A percentile compares a stretch with the other conserved stretches of the same genome.
Conservation (phyloP, 2,888 invertebrate genomes). For the Cylloceria caligata region DNA sequence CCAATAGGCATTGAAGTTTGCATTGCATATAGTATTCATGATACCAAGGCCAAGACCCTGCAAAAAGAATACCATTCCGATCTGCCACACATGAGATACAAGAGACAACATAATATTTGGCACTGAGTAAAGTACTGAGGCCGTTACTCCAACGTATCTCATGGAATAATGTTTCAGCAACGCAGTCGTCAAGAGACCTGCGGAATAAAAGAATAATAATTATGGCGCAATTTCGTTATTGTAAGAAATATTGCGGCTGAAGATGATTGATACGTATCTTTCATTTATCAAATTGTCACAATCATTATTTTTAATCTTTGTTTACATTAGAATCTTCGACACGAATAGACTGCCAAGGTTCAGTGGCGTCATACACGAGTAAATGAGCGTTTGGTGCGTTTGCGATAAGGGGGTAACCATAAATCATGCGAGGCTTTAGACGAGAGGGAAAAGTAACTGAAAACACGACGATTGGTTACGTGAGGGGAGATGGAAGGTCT, state of each 20-base stretch:
- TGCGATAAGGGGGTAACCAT: too few species aligned
- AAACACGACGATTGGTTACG: too few species aligned
- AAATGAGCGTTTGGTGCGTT: not conserved
- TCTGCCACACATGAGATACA: constrained; percentile 87
- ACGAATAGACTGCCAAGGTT: not conserved
- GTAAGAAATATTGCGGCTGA: not conserved
- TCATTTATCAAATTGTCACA: not conserved
- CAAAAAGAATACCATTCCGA: constrained; percentile 87
- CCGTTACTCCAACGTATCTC: constrained; percentile 88
- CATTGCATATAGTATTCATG: constrained; percentile 90
- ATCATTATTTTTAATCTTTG: constrained; percentile 15
- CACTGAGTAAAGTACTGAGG: constrained; percentile 87
- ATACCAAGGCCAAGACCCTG: constrained; percentile 90
- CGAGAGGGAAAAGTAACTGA: too few species aligned
- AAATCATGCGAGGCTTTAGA: too few species aligned
- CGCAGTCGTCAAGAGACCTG: constrained; percentile 89
- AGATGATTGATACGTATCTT: constrained; percentile 1
- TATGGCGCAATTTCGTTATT: not conserved
- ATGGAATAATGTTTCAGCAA: constrained; percentile 89
- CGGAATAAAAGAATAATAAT: constrained; percentile 70
- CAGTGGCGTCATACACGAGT: constrained; percentile 18
- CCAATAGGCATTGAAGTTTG: constrained; percentile 91
- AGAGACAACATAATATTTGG: constrained; percentile 89
- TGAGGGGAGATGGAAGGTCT: too few species aligned
- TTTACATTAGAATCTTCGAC: constrained; percentile 14